These are phyloP conservation scores for Xiphydria camelus DNA, from an alignment of 2,888 invertebrate genomes.

Conservation along the genomic window DNA sequence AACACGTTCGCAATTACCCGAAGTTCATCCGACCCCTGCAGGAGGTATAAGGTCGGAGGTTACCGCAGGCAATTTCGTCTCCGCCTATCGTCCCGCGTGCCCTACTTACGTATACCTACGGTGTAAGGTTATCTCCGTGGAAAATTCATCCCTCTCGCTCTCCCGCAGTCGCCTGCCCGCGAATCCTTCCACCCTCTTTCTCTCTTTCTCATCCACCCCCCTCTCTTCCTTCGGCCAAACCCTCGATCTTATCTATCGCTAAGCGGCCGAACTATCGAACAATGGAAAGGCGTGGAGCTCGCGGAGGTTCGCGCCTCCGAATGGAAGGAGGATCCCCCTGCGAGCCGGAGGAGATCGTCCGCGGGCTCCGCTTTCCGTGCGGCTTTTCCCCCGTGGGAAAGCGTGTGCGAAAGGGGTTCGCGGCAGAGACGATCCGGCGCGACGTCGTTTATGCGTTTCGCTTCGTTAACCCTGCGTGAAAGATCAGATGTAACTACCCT, in stretches of 20 bases:
- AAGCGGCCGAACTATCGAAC: slow-evolving; percentile 37
- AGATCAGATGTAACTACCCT: too few species aligned
- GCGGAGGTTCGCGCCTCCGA: too few species aligned
- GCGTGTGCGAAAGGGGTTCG: too few species aligned
- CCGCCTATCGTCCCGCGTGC: slow-evolving; percentile 37
- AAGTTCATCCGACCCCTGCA: slow-evolving; percentile 29
- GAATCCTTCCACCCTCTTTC: slow-evolving; percentile 8
- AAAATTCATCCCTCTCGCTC: slow-evolving; percentile 28
- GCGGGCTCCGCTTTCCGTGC: too few species aligned
- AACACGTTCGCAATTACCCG: slow-evolving; percentile 41
- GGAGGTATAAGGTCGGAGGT: slow-evolving; percentile 38
- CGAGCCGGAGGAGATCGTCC: neutral
- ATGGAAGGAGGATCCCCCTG: neutral
- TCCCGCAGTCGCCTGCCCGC: slow-evolving; percentile 14
- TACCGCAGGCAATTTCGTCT: slow-evolving; percentile 42
- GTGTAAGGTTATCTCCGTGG: slow-evolving; percentile 31
- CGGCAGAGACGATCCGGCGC: too few species aligned
- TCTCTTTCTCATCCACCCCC: slow-evolving; percentile 1
- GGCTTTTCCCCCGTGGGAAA: too few species aligned
- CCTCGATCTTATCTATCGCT: too few species aligned
- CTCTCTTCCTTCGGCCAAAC: slow-evolving; percentile 2
- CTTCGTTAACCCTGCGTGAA: too few species aligned
- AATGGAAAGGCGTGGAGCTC: slow-evolving; percentile 47
- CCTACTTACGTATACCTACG: too few species aligned
- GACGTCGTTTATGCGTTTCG: too few species aligned